phyloP scores from a whole-genome alignment of 1,140 invertebrate genomes.

The Plodia interpunctella region DNA sequence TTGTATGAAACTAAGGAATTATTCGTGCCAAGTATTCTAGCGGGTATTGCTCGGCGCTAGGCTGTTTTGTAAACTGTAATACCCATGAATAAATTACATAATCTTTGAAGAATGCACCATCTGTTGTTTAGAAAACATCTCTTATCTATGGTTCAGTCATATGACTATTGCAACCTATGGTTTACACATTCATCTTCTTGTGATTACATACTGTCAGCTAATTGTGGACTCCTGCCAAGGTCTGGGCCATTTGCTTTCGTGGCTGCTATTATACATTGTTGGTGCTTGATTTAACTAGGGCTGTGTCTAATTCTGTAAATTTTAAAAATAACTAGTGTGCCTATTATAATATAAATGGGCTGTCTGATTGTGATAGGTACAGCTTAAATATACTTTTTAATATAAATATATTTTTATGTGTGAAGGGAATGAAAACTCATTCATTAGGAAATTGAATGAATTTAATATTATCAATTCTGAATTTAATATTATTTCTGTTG shows the following conservation, averaged over 20 bases:
- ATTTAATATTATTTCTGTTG: too few species aligned
- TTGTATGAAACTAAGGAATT: conserved; percentile 31
- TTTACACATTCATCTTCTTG: conserved; percentile 13
- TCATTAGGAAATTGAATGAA: too few species aligned
- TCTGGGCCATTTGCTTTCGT: conserved; percentile 58
- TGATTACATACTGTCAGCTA: conserved; percentile 36
- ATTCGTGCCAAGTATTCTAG: conserved; percentile 33
- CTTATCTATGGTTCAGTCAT: conserved; percentile 10
- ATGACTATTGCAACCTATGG: conserved; percentile 23
- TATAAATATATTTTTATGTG: too few species aligned
- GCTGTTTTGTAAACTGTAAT: conserved; percentile 34
- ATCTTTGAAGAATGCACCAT: too few species aligned
- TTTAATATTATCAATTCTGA: too few species aligned
- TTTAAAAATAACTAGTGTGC: conserved; percentile 5
- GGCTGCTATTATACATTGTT: conserved; percentile 21
- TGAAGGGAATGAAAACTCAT: too few species aligned
- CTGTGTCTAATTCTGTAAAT: conserved; percentile 26
- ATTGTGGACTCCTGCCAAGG: conserved; percentile 70
- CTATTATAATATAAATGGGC: too few species aligned
- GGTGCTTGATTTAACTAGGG: conserved; percentile 18
- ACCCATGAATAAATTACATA: too few species aligned
- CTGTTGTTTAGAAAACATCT: conserved; percentile 9
- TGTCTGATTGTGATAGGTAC: too few species aligned
- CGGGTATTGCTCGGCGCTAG: conserved; percentile 24
- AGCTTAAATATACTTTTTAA: too few species aligned